Percentiles rank a stretch among this genome's conserved stretches.
phyloP scores from a whole-genome alignment of 2,797 vertebrate genomes.

The Semaprochilodus insignis region DNA sequence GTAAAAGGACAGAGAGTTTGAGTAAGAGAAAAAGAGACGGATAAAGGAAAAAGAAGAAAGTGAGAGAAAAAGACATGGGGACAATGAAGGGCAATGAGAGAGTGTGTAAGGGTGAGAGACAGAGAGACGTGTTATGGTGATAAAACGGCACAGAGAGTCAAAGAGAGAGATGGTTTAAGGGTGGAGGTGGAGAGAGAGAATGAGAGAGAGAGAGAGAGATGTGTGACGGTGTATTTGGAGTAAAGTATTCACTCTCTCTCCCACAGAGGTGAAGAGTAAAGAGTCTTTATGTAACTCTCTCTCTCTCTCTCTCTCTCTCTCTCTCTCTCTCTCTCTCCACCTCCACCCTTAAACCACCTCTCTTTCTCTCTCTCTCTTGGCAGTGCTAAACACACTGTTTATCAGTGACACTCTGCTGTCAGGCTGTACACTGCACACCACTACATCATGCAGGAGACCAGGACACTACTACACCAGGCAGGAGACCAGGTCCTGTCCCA shows the following conservation, averaged over 20 bases:
- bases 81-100: background rate
- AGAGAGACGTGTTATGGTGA: too few species aligned
- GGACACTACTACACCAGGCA: too few species aligned
- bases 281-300: slow-evolving; percentile 56
- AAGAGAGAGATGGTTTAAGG: too few species aligned
- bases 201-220: too few species aligned
- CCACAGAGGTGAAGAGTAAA: slow-evolving; percentile 52
- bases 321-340: too few species aligned
- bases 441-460: too few species aligned
- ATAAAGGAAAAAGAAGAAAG: background rate
- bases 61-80: slow-evolving; percentile 8
- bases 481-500: too few species aligned
- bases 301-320: background rate
- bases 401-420: background rate
- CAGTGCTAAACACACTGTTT: background rate
- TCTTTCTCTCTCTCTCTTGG: too few species aligned
- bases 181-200: too few species aligned
- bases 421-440: background rate
- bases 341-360: too few species aligned
- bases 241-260: slow-evolving; percentile 50
- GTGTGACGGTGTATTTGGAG: slow-evolving; percentile 9
- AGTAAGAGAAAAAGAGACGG: slow-evolving; percentile 22
- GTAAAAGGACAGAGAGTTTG: background rate
- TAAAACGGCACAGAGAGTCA: too few species aligned
- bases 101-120: slow-evolving; percentile 31